These are phyloP conservation scores for Listronotus bonariensis DNA, from an alignment of 1,140 invertebrate genomes.

Conservation along the genomic window DNA sequence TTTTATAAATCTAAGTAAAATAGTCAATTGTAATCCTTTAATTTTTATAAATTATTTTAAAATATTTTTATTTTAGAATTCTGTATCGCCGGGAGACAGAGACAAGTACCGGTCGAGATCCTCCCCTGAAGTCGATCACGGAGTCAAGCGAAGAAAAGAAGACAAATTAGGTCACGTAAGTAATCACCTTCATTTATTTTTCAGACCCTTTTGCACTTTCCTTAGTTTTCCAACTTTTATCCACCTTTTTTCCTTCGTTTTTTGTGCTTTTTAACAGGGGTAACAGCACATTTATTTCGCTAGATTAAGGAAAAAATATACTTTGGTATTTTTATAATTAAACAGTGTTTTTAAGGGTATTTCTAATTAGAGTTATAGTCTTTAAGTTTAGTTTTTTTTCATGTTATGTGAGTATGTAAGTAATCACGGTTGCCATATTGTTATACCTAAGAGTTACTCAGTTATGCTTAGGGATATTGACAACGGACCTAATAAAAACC, in stretches of 20 bases:
- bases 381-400: too few relatives aligned
- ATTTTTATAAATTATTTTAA: background rate
- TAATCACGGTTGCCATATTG: too few relatives aligned
- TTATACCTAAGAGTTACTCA: too few relatives aligned
- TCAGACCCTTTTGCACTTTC: background rate
- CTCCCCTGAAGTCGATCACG: constrained; percentile 65
- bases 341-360: too few relatives aligned
- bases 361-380: too few relatives aligned
- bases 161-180: constrained; percentile 81
- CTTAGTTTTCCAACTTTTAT: constrained; percentile 1
- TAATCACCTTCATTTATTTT: constrained; percentile 43
- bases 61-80: constrained; percentile 66
- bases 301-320: too few relatives aligned
- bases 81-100: constrained; percentile 83
- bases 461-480: too few relatives aligned
- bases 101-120: constrained; percentile 82
- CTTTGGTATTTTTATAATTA: too few relatives aligned
- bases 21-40: background rate
- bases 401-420: too few relatives aligned
- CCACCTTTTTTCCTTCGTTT: background rate
- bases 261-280: background rate
- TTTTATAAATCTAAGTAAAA: too few relatives aligned
- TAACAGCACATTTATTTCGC: too few relatives aligned
- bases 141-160: constrained; percentile 75
- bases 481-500: too few relatives aligned